phyloP scores from a whole-genome alignment of 92 coral and sea anemone genomes.

The Phenganax marumi region DNA sequence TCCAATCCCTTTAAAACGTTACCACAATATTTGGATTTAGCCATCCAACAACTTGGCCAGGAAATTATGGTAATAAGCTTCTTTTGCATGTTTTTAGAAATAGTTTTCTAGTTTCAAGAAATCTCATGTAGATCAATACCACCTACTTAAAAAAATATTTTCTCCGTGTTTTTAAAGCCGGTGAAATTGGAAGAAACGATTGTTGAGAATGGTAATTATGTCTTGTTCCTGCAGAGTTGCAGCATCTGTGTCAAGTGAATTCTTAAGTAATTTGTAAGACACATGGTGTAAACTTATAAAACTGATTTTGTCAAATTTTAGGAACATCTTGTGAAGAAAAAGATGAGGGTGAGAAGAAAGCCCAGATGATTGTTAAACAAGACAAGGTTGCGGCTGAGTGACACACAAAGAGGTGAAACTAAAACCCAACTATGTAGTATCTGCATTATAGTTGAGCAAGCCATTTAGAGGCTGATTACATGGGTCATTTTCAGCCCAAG shows the following conservation, averaged over 20 bases:
- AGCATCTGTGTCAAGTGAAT: too few relatives aligned
- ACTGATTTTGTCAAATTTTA: neutral
- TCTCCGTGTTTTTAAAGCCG: neutral
- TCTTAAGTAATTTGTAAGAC: too few relatives aligned
- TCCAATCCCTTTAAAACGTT: slow-evolving; percentile 89
- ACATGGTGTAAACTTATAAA: too few relatives aligned
- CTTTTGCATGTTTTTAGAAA: neutral
- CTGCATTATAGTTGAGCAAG: too few relatives aligned
- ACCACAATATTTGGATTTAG: slow-evolving; percentile 87
- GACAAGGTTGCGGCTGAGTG: neutral
- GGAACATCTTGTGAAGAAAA: neutral
- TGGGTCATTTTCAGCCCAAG: neutral
- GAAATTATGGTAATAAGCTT: slow-evolving; percentile 51
- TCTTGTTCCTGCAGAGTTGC: neutral
- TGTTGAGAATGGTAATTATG: slow-evolving; percentile 34
- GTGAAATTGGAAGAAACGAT: slow-evolving; percentile 14
- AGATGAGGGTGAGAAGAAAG: neutral
- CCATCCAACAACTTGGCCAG: slow-evolving; percentile 74
- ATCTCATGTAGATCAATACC: neutral
- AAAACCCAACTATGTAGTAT: too few relatives aligned
- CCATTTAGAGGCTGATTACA: too few relatives aligned
- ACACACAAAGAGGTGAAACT: too few relatives aligned
- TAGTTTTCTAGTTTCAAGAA: too few relatives aligned
- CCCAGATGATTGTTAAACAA: neutral
- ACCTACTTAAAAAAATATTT: neutral